Percentiles rank a stretch among this genome's conserved stretches.
Conservation (phyloP, 2,113 vertebrate species). For the Melanerpes formicivorus region DNA sequence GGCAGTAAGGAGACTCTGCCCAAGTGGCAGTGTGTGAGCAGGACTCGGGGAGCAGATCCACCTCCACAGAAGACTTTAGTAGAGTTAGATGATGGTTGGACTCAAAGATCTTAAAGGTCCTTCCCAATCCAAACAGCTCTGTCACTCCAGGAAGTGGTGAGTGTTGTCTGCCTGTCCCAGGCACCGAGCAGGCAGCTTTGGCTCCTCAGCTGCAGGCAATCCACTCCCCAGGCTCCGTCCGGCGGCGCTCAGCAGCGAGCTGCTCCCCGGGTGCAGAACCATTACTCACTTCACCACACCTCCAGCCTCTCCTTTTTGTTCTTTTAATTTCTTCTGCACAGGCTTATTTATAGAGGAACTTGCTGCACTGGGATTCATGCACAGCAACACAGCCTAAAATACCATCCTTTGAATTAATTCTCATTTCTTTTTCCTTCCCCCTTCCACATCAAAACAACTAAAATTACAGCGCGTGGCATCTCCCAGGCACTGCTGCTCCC, state of each 20-base stretch:
- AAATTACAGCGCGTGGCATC: conserved; percentile 7
- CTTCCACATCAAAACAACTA: conserved; percentile 49
- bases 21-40: accelerated
- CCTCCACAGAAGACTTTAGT: neutral
- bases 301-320: conserved; percentile 60
- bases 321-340: conserved; percentile 46
- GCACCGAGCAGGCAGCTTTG: neutral
- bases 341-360: conserved; percentile 45
- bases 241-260: neutral
- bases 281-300: conserved; percentile 67
- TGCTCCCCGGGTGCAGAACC: conserved; percentile 33
- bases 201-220: neutral
- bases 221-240: too few relatives aligned
- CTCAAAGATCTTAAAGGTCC: too few relatives aligned
- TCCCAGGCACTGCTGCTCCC: conserved; percentile 10
- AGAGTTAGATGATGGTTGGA: too few relatives aligned
- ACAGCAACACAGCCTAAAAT: conserved; percentile 34
- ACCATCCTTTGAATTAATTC: conserved; percentile 42
- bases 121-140: too few relatives aligned
- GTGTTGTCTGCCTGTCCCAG: neutral
- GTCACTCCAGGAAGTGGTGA: neutral
- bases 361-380: conserved; percentile 10
- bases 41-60: neutral
- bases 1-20: neutral
- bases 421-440: neutral